Evolutionary conservation across 2,888 invertebrate species (phyloP), one percentile per base, ranked within the genome.

Genomic region (Hemicrepidius hirtus): DNA sequence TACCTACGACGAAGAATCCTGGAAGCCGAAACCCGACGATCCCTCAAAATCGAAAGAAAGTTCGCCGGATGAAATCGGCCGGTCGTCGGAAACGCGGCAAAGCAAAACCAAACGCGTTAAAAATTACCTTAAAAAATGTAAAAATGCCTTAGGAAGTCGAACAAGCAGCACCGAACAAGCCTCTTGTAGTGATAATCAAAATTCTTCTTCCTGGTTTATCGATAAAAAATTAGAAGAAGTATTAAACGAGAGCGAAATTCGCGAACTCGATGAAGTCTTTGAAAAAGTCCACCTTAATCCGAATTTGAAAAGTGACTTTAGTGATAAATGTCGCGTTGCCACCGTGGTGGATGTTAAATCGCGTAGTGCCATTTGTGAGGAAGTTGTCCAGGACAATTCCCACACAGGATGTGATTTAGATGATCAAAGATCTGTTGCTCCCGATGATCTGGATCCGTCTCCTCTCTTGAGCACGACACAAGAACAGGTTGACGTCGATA

Each of bases 61-160:
- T n/a, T 79, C 79, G 12, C 59, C 80, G 44, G 84, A 82, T 59
- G 82, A 83, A 21, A 70, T 85, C 18, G 79, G 82, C 0, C 83
- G 87, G 5, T 82, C 84, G 41, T 83, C 84, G 69, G 88, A 88
- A 77, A 84, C 83, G 10, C 86, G 88, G 10, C 87, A 88, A 80
- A 89, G 89, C 79, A 89, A 87, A 81, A 86, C 88, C 13, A 88
- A 88, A 79, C 86, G 88, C 59, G 88, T 89, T 20, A 89, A 89
- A 81, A 88, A 87, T 75, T 89, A 89, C 79, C 80, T 89, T 60
- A 87, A 87, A 78, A 85, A 85, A 76, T 89, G 89, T 80, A 89
- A 89, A 81, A 88, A 87, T 64, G 89, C 86, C 0, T 80, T 89
- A 6, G 83, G 81, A 10, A 71, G 80, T 67, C 78, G 78, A 28